These are phyloP conservation scores for Lasius platythorax DNA, from an alignment of 2,888 invertebrate species.

Conservation along the genomic window DNA sequence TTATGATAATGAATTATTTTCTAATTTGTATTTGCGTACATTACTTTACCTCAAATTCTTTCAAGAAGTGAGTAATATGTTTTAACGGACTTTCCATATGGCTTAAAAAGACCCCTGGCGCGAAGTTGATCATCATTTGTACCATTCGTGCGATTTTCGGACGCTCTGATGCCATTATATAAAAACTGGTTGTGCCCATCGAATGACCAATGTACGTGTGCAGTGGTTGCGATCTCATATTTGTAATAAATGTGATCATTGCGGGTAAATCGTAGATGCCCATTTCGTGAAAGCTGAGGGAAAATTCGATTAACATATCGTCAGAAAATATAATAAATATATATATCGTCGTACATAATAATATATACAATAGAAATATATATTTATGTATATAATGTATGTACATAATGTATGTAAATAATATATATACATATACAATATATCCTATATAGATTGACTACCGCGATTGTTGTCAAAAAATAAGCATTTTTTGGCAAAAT, in stretches of 20 bases:
- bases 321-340: background rate
- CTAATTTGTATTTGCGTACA: background rate
- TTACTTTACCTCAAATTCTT: conserved; percentile 87
- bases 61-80: conserved; percentile 89
- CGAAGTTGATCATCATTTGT: conserved; percentile 89
- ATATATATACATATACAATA: no score
- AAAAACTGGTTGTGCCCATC: conserved; percentile 91
- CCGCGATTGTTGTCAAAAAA: no score
- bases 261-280: conserved; percentile 95
- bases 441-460: no score
- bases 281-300: conserved; percentile 94
- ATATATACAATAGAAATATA: no score
- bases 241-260: conserved; percentile 81
- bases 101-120: conserved; percentile 90
- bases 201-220: conserved; percentile 81
- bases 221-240: conserved; percentile 86
- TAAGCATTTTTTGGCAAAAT: no score
- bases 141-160: conserved; percentile 88
- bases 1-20: conserved; percentile 13
- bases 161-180: conserved; percentile 90
- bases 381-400: no score
- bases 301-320: background rate
- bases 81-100: conserved; percentile 90
- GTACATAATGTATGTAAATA: no score
- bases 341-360: conserved; percentile 82